phyloP scores from a whole-genome alignment of 1,140 invertebrate species.

The Anastrepha obliqua region DNA sequence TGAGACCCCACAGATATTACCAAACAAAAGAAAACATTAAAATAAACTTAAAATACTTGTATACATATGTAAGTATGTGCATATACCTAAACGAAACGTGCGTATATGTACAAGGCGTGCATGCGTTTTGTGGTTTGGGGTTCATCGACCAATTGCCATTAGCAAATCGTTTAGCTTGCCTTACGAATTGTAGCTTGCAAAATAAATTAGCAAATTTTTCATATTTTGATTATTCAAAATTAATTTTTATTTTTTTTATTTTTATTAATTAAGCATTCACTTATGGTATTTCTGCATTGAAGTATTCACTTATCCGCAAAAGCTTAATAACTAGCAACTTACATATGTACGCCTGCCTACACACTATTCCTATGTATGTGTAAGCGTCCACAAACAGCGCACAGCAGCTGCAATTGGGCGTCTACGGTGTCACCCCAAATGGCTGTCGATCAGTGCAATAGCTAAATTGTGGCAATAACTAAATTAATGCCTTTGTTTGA shows the following conservation, averaged over 20 bases:
- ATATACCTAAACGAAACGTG: too few relatives aligned
- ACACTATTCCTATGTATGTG: too few relatives aligned
- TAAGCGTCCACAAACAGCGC: too few relatives aligned
- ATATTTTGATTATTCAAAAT: neutral
- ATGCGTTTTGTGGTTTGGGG: neutral
- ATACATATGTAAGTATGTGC: too few relatives aligned
- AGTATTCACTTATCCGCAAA: too few relatives aligned
- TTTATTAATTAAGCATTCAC: too few relatives aligned
- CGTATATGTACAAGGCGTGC: neutral
- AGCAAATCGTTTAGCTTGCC: neutral
- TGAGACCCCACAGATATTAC: too few relatives aligned
- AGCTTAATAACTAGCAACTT: too few relatives aligned
- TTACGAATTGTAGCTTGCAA: neutral
- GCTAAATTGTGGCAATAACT: constrained; percentile 3
- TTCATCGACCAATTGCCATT: constrained; percentile 4
- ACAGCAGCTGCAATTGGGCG: neutral
- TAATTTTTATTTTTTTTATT: neutral
- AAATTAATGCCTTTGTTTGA: constrained; percentile 32
- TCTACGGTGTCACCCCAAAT: constrained; percentile 8
- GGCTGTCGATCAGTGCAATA: constrained; percentile 20
- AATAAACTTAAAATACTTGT: too few relatives aligned
- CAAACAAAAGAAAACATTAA: too few relatives aligned
- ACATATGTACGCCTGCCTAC: too few relatives aligned
- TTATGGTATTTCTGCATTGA: too few relatives aligned
- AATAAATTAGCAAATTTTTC: neutral